Percentiles rank a stretch among this genome's conserved stretches.
Evolutionary conservation across 2,797 vertebrate species (phyloP).

Genomic region (Anniella stebbinsi): DNA sequence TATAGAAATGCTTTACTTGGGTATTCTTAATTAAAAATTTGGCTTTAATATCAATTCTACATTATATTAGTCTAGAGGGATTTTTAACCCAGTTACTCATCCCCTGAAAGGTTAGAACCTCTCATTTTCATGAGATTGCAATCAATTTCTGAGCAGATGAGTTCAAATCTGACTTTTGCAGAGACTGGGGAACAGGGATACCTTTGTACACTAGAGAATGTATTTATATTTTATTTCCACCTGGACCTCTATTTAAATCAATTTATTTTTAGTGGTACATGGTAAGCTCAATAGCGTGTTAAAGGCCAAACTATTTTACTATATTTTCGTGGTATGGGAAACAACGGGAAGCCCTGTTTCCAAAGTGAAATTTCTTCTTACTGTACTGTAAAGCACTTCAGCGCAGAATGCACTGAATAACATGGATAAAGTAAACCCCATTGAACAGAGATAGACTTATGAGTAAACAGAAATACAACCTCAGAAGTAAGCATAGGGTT

Average conservation of each 20-base stretch:
- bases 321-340: conserved; percentile 21
- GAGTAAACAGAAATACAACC: no score
- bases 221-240: conserved; percentile 24
- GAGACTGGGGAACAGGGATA: background rate
- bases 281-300: conserved; percentile 39
- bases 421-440: no score
- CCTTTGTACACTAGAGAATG: background rate
- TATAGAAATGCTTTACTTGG: conserved; percentile 37
- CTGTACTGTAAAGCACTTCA: conserved; percentile 64
- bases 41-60: background rate
- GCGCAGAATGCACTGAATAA: background rate
- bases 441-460: no score
- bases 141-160: conserved; percentile 30
- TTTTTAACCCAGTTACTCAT: conserved; percentile 45
- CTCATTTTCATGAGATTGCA: conserved; percentile 29
- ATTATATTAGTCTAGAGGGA: conserved; percentile 36
- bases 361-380: conserved; percentile 69
- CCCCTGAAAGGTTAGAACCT: conserved; percentile 29
- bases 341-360: conserved; percentile 65
- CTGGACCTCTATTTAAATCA: conserved; percentile 37
- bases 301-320: conserved; percentile 46
- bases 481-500: no score
- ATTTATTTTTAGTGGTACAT: conserved; percentile 22
- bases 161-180: conserved; percentile 38
- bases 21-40: conserved; percentile 44